Evolutionary conservation across 2,113 vertebrate species (phyloP).

Genomic region (crab-eating macaque (Macaca fascicularis)): T2T-MFA8v1.1 NC_088386.1:7270501-7271000

Average conservation of each 20-base stretch:
- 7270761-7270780: constrained; percentile 98
- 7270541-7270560: constrained; percentile 29
- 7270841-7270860: constrained; percentile 75
- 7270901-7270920: neutral
- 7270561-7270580: neutral
- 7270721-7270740: constrained; percentile 96
- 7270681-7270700: constrained; percentile 99
- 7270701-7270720: constrained; percentile 96
- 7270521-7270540: neutral
- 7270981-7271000: constrained; percentile 62
- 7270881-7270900: constrained; percentile 20
- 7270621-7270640: neutral
- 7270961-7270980: constrained; percentile 71
- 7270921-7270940: constrained; percentile 16
- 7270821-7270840: constrained; percentile 92
- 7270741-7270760: constrained; percentile 99
- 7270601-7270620: neutral
- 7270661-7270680: neutral
- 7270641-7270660: neutral
- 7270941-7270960: constrained; percentile 64
- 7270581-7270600: neutral
- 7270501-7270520: neutral
- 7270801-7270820: constrained; percentile 97
- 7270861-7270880: constrained; percentile 1
- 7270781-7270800: constrained; percentile 97